Base-by-base conservation (phyloP, 2,888 invertebrate species). In the Marasmarcha lunaedactyla region DNA sequence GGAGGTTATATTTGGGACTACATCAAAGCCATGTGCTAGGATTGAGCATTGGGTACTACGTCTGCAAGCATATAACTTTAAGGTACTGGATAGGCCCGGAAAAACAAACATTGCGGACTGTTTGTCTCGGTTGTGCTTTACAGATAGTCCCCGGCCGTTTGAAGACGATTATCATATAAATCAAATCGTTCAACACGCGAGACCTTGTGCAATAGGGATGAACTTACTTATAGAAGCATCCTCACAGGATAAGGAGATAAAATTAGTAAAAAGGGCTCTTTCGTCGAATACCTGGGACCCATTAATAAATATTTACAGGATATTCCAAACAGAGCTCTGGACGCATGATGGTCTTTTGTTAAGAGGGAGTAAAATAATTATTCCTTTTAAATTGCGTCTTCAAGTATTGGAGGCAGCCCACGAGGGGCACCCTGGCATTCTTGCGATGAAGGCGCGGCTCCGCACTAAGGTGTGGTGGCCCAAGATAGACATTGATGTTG, bases 381-480 rank as follows among this genome's bases (percentile, higher is more conserved):
- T 30, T 30, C 30, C 30, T 7, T 3, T 30, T 7, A 4, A 30
- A 30, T 30, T 30, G 10, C 30, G 30, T 4, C 4, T 7, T 7
- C 30, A 7, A 7, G 30, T 30, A 7, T 30, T 30, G 10, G 30
- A 30, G 2, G 30, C 30, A 3, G 30, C 30, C 10, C 30, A 30
- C n/a, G 30, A 30, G 11, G 30, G 30, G 6, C 30, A 30, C 10
- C 30, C 30, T 30, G 30, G 30, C 10, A 30, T 30, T 4, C 6
- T 30, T 3, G 30, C 30, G 50, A 47, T 43, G 46, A 47, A 47
- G 39, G 33, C 36, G 5, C 30, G 46, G 1, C 33, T 48, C 1
- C 38, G 50, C 7, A 36, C 40, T 1, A 44, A 46, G 33, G 46
- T 46, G 2, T 49, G 49, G 49, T 47, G 46, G 49, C 48, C 45